These are phyloP conservation scores for Pyxicephalus adspersus DNA, from an alignment of 2,113 vertebrate species.

Conservation along the genomic window DNA sequence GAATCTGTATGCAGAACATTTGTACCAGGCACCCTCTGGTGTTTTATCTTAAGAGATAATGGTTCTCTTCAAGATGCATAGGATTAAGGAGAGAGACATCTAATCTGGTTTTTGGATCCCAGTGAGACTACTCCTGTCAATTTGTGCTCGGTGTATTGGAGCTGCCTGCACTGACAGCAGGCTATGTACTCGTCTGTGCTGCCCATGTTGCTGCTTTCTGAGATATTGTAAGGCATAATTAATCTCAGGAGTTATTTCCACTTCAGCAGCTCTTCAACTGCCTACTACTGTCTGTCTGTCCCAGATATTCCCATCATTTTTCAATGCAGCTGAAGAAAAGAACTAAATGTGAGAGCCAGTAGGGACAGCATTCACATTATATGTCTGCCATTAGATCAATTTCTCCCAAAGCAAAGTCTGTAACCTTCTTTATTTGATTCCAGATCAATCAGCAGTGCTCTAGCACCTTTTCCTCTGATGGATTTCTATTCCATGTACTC, in stretches of 20 bases:
- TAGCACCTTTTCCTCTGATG: background rate
- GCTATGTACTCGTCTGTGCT: conserved; percentile 18
- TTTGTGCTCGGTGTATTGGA: conserved; percentile 6
- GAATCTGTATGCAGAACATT: background rate
- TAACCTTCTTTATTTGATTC: background rate
- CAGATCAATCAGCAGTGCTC: background rate
- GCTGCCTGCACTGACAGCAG: conserved; percentile 21
- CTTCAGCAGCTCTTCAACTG: conserved; percentile 19
- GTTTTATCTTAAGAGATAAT: conserved; percentile 18
- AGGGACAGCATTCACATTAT: background rate
- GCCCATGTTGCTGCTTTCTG: conserved; percentile 27
- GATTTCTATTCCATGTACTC: background rate
- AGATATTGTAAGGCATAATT: conserved; percentile 40
- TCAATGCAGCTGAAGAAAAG: background rate
- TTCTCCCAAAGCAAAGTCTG: conserved; percentile 3
- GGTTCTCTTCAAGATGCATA: background rate
- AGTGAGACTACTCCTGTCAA: conserved; percentile 32
- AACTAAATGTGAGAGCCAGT: background rate
- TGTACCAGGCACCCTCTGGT: background rate
- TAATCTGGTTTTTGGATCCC: conserved; percentile 28
- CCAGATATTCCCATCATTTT: background rate
- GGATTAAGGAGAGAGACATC: conserved; percentile 11
- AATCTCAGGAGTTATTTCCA: conserved; percentile 37
- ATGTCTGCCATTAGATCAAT: background rate
- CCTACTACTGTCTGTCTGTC: conserved; percentile 23